Conservation (phyloP, 1,140 invertebrate genomes). For the Conus ventricosus region DNA sequence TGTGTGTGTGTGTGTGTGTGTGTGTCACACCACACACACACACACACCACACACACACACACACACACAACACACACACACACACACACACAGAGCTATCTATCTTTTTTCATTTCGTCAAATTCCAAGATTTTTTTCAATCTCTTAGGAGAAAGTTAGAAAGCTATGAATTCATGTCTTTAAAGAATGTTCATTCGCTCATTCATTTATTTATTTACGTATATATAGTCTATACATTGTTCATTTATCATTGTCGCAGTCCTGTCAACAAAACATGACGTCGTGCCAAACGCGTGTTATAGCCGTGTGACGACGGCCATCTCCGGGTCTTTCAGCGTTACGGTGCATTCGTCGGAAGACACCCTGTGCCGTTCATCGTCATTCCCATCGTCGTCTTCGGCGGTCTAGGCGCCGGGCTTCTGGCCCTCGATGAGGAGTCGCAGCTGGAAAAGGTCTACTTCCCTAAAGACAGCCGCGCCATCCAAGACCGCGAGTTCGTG, state of each 20-base stretch:
- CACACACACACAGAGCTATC: too few species aligned
- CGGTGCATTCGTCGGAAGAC: slow-evolving; percentile 13
- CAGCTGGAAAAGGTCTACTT: slow-evolving; percentile 25
- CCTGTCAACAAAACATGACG: too few species aligned
- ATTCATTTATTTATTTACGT: too few species aligned
- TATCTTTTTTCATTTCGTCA: too few species aligned
- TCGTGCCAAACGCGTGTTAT: not conserved
- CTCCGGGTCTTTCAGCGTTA: slow-evolving; percentile 13
- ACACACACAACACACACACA: too few species aligned
- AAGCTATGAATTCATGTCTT: too few species aligned
- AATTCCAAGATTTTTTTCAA: too few species aligned
- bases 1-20: too few species aligned
- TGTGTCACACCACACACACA: too few species aligned
- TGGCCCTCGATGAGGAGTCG: not conserved
- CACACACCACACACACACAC: too few species aligned
- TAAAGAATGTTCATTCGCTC: not conserved
- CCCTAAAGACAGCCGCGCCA: slow-evolving; percentile 20
- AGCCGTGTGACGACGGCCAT: not conserved
- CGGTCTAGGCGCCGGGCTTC: slow-evolving; percentile 9
- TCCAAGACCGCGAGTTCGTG: not conserved
- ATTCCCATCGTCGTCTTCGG: slow-evolving; percentile 24
- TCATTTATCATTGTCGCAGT: not conserved
- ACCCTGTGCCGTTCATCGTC: slow-evolving; percentile 30
- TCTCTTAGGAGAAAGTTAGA: not conserved
- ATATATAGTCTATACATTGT: too few species aligned